Conservation (phyloP, 1,140 invertebrate genomes). For the Drosophila bipectinata region DNA sequence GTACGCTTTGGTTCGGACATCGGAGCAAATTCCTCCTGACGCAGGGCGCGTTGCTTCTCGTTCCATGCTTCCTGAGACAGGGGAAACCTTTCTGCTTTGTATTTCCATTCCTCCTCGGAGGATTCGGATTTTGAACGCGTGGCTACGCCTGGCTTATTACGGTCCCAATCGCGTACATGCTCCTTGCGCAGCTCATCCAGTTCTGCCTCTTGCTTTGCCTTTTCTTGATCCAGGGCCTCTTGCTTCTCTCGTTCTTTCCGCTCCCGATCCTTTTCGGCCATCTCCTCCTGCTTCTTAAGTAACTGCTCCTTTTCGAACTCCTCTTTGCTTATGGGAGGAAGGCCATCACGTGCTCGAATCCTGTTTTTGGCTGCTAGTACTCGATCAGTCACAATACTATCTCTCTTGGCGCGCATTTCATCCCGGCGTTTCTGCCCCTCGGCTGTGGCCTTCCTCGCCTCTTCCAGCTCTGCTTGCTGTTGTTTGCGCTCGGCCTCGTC, state of each 20-base stretch:
- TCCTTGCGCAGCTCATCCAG: slow-evolving; percentile 85
- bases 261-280: slow-evolving; percentile 84
- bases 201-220: slow-evolving; percentile 80
- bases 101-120: slow-evolving; percentile 73
- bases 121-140: slow-evolving; percentile 52
- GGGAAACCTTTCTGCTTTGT: slow-evolving; percentile 85
- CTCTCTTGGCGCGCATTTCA: slow-evolving; percentile 87
- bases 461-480: slow-evolving; percentile 90
- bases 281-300: slow-evolving; percentile 71
- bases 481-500: slow-evolving; percentile 90
- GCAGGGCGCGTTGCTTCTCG: slow-evolving; percentile 88
- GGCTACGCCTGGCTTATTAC: slow-evolving; percentile 85
- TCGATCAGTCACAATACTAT: slow-evolving; percentile 89
- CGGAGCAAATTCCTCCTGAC: slow-evolving; percentile 89
- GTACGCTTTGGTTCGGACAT: slow-evolving; percentile 60
- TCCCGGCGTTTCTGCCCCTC: slow-evolving; percentile 88
- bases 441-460: slow-evolving; percentile 89
- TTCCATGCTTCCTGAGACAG: slow-evolving; percentile 93
- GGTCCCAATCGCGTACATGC: slow-evolving; percentile 88
- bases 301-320: slow-evolving; percentile 57
- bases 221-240: slow-evolving; percentile 76
- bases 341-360: slow-evolving; percentile 89
- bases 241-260: slow-evolving; percentile 83
- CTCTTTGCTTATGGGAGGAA: slow-evolving; percentile 86
- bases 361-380: slow-evolving; percentile 91